phyloP scores from a whole-genome alignment of 2,888 invertebrate genomes.

The Gymnosoma rotundatum region DNA sequence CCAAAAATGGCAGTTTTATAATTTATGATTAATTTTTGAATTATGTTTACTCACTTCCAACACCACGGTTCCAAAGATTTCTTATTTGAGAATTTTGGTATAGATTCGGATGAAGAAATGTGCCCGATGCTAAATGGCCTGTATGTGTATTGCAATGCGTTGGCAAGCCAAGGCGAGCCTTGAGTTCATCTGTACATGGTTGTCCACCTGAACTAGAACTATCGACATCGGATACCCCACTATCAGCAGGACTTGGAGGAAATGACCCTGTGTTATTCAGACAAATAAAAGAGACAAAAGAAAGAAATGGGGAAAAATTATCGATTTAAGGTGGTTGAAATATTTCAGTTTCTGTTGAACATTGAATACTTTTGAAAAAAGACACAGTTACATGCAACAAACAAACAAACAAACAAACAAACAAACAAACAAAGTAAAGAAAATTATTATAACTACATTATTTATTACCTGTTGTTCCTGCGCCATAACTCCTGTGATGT shows the following conservation, averaged over 20 bases:
- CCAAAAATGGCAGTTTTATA: constrained; percentile 14
- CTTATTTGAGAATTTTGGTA: constrained; percentile 85
- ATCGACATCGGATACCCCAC: constrained; percentile 98
- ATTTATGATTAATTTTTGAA: constrained; percentile 3
- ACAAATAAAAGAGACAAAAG: constrained; percentile 44
- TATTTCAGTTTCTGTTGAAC: too few species aligned
- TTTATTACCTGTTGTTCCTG: constrained; percentile 81
- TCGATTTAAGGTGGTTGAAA: constrained; percentile 20
- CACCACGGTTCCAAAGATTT: constrained; percentile 82
- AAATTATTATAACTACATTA: constrained; percentile 72
- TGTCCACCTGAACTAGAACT: constrained; percentile 93
- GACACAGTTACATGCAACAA: background rate
- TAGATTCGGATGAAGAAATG: constrained; percentile 86
- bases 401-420: background rate
- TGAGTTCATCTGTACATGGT: constrained; percentile 88
- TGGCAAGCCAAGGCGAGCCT: constrained; percentile 92
- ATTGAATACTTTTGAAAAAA: background rate
- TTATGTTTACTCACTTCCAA: constrained; percentile 81
- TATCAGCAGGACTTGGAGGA: constrained; percentile 98
- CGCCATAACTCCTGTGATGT: constrained; percentile 82
- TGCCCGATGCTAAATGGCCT: constrained; percentile 78
- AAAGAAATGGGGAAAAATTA: constrained; percentile 26
- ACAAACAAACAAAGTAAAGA: constrained; percentile 2
- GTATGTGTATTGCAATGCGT: constrained; percentile 82
- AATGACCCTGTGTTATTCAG: constrained; percentile 89